Base-by-base conservation (phyloP, 2,113 vertebrate genomes). In the Petrocephalus zakoni region DNA sequence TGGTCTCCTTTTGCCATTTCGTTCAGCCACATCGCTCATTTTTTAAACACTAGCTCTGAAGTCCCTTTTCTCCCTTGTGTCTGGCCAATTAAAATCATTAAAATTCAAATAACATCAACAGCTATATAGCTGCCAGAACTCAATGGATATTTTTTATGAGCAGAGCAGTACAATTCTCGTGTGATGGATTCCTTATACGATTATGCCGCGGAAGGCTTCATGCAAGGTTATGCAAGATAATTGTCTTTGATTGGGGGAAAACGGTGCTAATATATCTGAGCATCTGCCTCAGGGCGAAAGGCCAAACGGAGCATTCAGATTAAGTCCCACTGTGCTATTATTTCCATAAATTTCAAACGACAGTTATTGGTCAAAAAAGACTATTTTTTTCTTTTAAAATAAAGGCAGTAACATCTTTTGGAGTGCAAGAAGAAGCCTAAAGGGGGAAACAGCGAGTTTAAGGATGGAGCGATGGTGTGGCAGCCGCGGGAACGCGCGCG, bases 361-460 rank as follows among this genome's bases (percentile, higher is more conserved):
- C n/a, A 34, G 72, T 87, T 75, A 75, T 8, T 75, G 47, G 64
- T 49, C 6, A n/a, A n/a, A 72, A 89, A 46, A 75, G 92, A 93
- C 58, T 64, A 11, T 4, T 89, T 91, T 88, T 86, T 86, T 93
- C 91, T 93, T 90, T 42, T 37, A 15, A 55, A 75, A 75, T 34
- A 72, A 34, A 68, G 84, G 11, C 52, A 37, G 58, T 47, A 37
- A 29, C 46, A 2, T 19, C 13, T 61, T 47, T 64, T 34, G 22
- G 8, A 15, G 53, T 21, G 53, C 13, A 29, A 15, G 25, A 11
- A 15, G 25, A 9, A 37, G 4, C 25, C 25, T 29, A 13, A 13
- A 29, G 1, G 19, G 47, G 34, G 13, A 34, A 22, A 53, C 4
- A 15, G 4, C 25, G 25, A 64, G 1, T 49, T 17, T 19, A 78